Evolutionary conservation across 2,797 vertebrate genomes (phyloP), one percentile per base, ranked within the genome.

Genomic region (Rhodeus uyekii): DNA sequence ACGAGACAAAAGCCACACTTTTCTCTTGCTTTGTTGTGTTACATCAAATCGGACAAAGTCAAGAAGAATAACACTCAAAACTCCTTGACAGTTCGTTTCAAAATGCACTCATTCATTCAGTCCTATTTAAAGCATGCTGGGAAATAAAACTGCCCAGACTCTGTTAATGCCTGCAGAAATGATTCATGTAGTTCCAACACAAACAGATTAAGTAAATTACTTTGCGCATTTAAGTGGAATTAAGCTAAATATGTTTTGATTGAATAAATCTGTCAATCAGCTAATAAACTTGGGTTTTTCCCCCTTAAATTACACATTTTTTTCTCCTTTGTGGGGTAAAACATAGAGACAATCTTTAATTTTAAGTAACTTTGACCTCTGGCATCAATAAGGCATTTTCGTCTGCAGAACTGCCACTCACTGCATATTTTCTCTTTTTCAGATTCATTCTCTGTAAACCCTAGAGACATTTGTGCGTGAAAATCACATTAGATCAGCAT

Each of bases 21-120:
- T 50, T 64, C 13, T 64, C 22, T 64, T 67, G 22, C 61, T 78
- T 67, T 76, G 71, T 24, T 60, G 32, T 65, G 32, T 3, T n/a
- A 18, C 13, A 65, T 65, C 32, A 67, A 67, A 78, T 78, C 6
- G n/a, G 64, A 68, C 36, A 42, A 14, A 42, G 13, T 42, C 65
- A 42, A 68, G 39, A 32, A 19, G 8, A 22, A 9, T 8, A 46
- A 19, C 42, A 46, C 24, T 32, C 16, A 46, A 29, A 46, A 19
- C 39, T 69, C 14, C 4, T 69, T 46, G 67, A 29, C 16, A 44
- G 16, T 7, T 48, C 1, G 32, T 48, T 50, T 34, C 0, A 50
- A 13, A 50, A 72, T 4, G 0, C 13, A 72, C 27, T 72, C 3
- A 2, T 48, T 48, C 27, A 13, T 48, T 50, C 29, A 48, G 18